Base-by-base conservation (phyloP, 2,797 vertebrate genomes). In the Ataeniobius toweri region DNA sequence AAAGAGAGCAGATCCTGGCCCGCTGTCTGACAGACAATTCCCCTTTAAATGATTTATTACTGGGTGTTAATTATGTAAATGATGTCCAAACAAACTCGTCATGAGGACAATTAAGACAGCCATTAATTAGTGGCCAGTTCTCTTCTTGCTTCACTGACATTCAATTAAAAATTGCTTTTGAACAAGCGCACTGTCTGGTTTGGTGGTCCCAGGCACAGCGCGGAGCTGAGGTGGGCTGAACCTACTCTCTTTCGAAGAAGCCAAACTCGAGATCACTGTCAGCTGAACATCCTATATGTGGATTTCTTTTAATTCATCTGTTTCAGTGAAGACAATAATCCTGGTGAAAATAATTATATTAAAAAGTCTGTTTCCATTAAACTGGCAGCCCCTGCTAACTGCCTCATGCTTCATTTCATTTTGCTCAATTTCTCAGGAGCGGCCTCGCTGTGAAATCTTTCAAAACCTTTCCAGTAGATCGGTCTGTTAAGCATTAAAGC, bases 31-130 rank as follows among this genome's bases (percentile, higher is more conserved):
- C 93, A 94, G 97, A 96, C 97, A 98, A 97, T 93, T 97, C 97
- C 96, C 97, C 96, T 98, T 98, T 98, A 97, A 99, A 99, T 99
- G 98, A 99, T 99, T 99, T 98, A 99, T 99, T 98, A 97, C 98
- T 96, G 97, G 96, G 97, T 98, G 96, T 97, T 98, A 98, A 99
- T 99, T 99, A 99, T 99, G 98, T 97, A 99, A 98, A 99, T 98
- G 96, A 98, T 97, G 97, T 97, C 96, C 97, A 98, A 98, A 98
- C 97, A 99, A 99, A 99, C 99, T 98, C 97, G 97, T 99, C 98
- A 99, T 96, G 97, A 98, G 97, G 97, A 99, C 98, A 99, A 99
- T 99, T 99, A 99, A 98, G 97, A 97, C 97, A 98, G 96, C 96
- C 97, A 97, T 98, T 99, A 99, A 99, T 99, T 99, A 99, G 96